Evolutionary conservation across 1,140 invertebrate genomes (phyloP).

Genomic region (Arion vulgaris): DNA sequence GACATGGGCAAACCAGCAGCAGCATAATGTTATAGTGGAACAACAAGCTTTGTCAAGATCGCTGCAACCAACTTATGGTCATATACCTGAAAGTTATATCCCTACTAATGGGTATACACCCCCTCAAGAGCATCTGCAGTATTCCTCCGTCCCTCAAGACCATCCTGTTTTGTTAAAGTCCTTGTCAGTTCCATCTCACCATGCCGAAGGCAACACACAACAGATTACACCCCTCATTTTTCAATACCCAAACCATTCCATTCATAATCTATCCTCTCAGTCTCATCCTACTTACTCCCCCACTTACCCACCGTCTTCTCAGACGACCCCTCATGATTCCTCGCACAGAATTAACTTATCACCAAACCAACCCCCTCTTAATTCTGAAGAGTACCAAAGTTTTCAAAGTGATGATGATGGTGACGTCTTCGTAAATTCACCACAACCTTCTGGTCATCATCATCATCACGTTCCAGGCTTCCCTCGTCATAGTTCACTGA

Average conservation of each 20-base stretch:
- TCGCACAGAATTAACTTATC: background rate
- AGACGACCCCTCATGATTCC: no score
- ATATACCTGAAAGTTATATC: constrained; percentile 2
- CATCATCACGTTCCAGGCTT: constrained; percentile 42
- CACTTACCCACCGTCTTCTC: background rate
- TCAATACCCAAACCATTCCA: constrained; percentile 18
- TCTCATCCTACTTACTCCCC: background rate
- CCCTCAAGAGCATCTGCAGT: background rate
- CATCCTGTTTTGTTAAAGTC: constrained; percentile 8
- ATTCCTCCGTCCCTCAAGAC: background rate
- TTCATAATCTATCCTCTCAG: background rate
- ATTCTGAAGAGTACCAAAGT: constrained; percentile 45
- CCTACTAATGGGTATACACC: background rate
- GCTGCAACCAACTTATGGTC: background rate
- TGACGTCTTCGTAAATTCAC: constrained; percentile 51
- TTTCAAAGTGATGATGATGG: constrained; percentile 55
- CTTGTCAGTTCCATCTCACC: constrained; percentile 25
- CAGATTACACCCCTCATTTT: background rate
- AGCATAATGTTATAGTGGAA: background rate
- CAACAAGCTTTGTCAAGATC: constrained; percentile 23
- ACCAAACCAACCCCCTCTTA: background rate
- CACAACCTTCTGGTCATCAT: constrained; percentile 20
- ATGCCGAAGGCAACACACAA: background rate
- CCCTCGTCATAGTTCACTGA: constrained; percentile 61
- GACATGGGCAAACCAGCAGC: constrained; percentile 16